Evolutionary conservation across 2,113 vertebrate genomes (phyloP).

Genomic region (Zonotrichia leucophrys): DNA sequence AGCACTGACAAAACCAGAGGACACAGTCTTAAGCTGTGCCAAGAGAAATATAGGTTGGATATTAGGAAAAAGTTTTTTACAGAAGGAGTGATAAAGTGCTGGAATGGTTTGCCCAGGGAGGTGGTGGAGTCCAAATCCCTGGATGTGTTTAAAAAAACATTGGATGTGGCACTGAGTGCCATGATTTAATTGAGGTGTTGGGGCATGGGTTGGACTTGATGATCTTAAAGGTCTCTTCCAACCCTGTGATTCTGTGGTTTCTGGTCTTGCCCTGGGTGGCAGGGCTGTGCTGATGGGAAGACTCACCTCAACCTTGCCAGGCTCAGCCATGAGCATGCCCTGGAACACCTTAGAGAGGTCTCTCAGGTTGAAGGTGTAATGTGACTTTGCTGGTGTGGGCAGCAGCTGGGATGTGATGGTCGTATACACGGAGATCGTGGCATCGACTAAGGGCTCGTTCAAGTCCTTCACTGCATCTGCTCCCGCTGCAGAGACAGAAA

Average conservation of each 20-base stretch:
- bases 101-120: background rate
- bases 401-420: conserved; percentile 87
- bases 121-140: background rate
- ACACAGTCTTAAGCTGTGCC: too few species aligned
- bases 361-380: conserved; percentile 93
- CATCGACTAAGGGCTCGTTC: conserved; percentile 79
- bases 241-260: background rate
- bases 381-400: conserved; percentile 90
- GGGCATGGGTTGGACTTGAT: background rate
- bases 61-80: too few species aligned
- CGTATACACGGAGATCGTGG: conserved; percentile 80
- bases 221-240: background rate
- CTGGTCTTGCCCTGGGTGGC: background rate
- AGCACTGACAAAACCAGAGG: too few species aligned
- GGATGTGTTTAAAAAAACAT: background rate
- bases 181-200: background rate
- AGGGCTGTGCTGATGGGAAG: background rate
- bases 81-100: background rate
- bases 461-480: conserved; percentile 73
- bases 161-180: background rate
- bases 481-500: conserved; percentile 63
- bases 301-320: conserved; percentile 78
- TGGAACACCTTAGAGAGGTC: conserved; percentile 96
- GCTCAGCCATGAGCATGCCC: conserved; percentile 89
- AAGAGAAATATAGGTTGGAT: too few species aligned